Percentiles rank a stretch among this genome's conserved stretches.
phyloP scores from a whole-genome alignment of 2,888 invertebrate genomes.

The Agriotes lineatus region DNA sequence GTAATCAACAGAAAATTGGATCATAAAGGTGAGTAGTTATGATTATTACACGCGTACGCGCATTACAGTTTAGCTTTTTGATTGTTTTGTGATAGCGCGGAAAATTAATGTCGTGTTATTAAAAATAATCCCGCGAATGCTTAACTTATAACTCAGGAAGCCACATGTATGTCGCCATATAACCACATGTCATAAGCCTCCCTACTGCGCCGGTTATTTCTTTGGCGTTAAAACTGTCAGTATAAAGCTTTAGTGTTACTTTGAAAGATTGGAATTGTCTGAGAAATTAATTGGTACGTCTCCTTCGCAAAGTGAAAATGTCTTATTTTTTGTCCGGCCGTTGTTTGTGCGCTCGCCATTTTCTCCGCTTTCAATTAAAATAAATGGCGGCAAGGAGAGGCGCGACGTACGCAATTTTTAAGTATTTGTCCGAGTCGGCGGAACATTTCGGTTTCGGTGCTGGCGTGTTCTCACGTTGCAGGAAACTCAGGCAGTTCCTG shows the following conservation, averaged over 20 bases:
- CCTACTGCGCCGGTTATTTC: slow-evolving; percentile 46
- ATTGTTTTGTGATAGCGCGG: slow-evolving; percentile 28
- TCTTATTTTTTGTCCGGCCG: slow-evolving; percentile 31
- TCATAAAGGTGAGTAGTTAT: background rate
- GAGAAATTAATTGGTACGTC: slow-evolving; percentile 44
- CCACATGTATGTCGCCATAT: slow-evolving; percentile 44
- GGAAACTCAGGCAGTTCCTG: slow-evolving; percentile 27
- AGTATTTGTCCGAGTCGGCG: slow-evolving; percentile 9
- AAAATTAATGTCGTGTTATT: slow-evolving; percentile 26
- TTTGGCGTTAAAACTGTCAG: slow-evolving; percentile 46
- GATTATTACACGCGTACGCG: slow-evolving; percentile 3
- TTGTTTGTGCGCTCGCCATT: slow-evolving; percentile 14
- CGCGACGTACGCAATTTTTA: slow-evolving; percentile 23
- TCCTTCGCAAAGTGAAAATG: slow-evolving; percentile 39
- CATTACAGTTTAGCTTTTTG: slow-evolving; percentile 16
- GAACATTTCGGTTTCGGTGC: background rate
- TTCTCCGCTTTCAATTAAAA: slow-evolving; percentile 37
- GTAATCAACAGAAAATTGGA: background rate
- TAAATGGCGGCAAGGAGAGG: slow-evolving; percentile 23
- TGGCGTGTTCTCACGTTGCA: slow-evolving; percentile 18
- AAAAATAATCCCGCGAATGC: slow-evolving; percentile 29
- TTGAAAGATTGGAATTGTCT: slow-evolving; percentile 46
- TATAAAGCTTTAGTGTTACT: slow-evolving; percentile 45
- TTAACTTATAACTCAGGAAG: slow-evolving; percentile 44
- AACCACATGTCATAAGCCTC: slow-evolving; percentile 46